These are phyloP conservation scores for Caenorhabditis sp. DNA, from an alignment of 2,888 invertebrate species.

Conservation along the genomic window DNA sequence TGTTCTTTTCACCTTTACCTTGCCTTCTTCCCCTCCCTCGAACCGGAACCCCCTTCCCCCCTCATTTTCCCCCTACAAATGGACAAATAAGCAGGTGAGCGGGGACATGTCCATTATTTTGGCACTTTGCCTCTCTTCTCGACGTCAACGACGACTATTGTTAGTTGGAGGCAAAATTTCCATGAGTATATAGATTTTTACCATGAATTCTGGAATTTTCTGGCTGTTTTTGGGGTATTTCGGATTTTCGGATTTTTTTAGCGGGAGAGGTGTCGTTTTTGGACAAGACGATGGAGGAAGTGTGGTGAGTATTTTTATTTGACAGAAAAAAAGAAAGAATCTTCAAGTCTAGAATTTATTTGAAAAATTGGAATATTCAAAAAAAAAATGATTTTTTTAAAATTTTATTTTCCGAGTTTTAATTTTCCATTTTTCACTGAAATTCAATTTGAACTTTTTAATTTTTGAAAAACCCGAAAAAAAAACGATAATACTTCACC, in stretches of 20 bases:
- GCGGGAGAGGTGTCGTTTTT: not conserved
- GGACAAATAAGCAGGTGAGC: slow-evolving; percentile 51
- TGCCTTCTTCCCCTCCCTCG: not conserved
- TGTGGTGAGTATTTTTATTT: slow-evolving; percentile 12
- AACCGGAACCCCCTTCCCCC: not conserved
- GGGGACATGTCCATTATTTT: slow-evolving; percentile 41
- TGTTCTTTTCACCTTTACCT: not conserved
- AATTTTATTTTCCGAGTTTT: no score
- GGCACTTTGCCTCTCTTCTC: slow-evolving; percentile 26
- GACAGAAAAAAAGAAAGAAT: not conserved
- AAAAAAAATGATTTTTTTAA: no score
- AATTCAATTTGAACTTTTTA: no score
- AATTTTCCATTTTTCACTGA: no score
- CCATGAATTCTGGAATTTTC: not conserved
- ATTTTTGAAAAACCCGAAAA: no score
- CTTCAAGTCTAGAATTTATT: not conserved
- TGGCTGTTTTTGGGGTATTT: not conserved
- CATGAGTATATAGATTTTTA: no score
- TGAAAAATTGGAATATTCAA: not conserved
- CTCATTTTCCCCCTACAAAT: slow-evolving; percentile 6
- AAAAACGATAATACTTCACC: no score
- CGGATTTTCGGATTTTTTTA: slow-evolving; percentile 17
- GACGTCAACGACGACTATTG: slow-evolving; percentile 1
- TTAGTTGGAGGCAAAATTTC: no score
- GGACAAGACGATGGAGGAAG: slow-evolving; percentile 28